Conservation (phyloP, 2,113 vertebrate species). For the Scomber colias region DNA sequence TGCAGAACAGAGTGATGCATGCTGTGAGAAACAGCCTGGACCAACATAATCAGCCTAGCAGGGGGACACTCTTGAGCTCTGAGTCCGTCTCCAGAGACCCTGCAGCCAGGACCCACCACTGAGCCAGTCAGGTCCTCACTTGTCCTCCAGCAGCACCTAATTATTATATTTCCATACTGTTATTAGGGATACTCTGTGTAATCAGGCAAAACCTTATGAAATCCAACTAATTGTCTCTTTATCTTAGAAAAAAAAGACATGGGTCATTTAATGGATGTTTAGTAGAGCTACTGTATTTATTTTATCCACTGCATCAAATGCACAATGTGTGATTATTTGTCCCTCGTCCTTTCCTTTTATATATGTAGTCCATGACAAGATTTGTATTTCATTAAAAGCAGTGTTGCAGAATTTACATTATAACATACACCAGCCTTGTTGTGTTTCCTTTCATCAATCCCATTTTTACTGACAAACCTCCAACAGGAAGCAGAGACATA, state of each 20-base stretch:
- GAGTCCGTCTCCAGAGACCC: slow-evolving; percentile 60
- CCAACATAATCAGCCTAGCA: slow-evolving; percentile 60
- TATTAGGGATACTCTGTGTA: slow-evolving; percentile 24
- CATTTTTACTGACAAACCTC: slow-evolving; percentile 71
- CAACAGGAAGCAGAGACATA: slow-evolving; percentile 78
- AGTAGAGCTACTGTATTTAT: slow-evolving; percentile 80
- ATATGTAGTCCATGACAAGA: slow-evolving; percentile 69
- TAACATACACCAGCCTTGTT: slow-evolving; percentile 62
- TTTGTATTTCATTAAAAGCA: slow-evolving; percentile 72
- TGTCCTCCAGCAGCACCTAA: slow-evolving; percentile 59
- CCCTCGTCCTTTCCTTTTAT: slow-evolving; percentile 38
- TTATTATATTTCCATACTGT: slow-evolving; percentile 41
- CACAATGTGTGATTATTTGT: slow-evolving; percentile 73
- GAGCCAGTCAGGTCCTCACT: slow-evolving; percentile 75
- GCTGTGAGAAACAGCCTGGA: slow-evolving; percentile 59
- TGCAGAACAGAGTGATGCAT: slow-evolving; percentile 44
- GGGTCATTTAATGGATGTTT: slow-evolving; percentile 64
- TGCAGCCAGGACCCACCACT: slow-evolving; percentile 62
- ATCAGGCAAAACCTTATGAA: slow-evolving; percentile 36
- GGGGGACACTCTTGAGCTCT: slow-evolving; percentile 36
- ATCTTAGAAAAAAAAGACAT: slow-evolving; percentile 61
- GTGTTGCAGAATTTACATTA: slow-evolving; percentile 70
- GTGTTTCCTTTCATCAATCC: slow-evolving; percentile 40
- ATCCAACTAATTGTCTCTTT: slow-evolving; percentile 20
- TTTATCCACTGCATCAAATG: slow-evolving; percentile 80